phyloP scores from a whole-genome alignment of 1,140 invertebrate genomes.

The Cyrtorhinus lividipennis region DNA sequence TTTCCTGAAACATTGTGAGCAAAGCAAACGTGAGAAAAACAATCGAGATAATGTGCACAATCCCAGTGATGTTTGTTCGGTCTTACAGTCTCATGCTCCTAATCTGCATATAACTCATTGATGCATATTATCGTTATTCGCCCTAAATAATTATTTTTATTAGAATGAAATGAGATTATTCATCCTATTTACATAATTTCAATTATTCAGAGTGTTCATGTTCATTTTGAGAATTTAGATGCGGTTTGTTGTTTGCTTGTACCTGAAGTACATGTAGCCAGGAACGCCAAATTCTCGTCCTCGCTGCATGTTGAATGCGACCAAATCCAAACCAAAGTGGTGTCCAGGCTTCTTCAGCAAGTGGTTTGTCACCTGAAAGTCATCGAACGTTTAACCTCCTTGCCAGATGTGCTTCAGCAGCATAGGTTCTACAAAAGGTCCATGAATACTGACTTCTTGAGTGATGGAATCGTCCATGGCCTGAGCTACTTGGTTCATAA shows the following conservation, averaged over 20 bases:
- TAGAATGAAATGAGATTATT: too few relatives aligned
- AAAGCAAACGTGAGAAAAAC: slow-evolving; percentile 11
- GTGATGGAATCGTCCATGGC: slow-evolving; percentile 90
- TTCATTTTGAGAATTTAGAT: too few relatives aligned
- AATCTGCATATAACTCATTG: too few relatives aligned
- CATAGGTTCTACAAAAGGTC: background rate
- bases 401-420: background rate
- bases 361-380: slow-evolving; percentile 58
- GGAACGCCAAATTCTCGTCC: slow-evolving; percentile 71
- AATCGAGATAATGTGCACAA: too few relatives aligned
- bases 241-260: too few relatives aligned
- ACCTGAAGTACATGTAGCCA: slow-evolving; percentile 41
- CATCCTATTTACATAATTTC: too few relatives aligned
- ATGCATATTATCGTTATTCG: too few relatives aligned
- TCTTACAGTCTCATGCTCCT: too few relatives aligned
- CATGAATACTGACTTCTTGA: slow-evolving; percentile 57
- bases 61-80: too few relatives aligned
- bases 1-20: slow-evolving; percentile 55
- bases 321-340: slow-evolving; percentile 72
- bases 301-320: slow-evolving; percentile 74
- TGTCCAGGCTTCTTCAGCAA: slow-evolving; percentile 67
- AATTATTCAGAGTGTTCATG: too few relatives aligned
- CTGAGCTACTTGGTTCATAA: slow-evolving; percentile 88
- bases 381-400: background rate
- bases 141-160: too few relatives aligned